Conservation (phyloP, 2,113 vertebrate genomes). For the Chiloscyllium plagiosum region DNA sequence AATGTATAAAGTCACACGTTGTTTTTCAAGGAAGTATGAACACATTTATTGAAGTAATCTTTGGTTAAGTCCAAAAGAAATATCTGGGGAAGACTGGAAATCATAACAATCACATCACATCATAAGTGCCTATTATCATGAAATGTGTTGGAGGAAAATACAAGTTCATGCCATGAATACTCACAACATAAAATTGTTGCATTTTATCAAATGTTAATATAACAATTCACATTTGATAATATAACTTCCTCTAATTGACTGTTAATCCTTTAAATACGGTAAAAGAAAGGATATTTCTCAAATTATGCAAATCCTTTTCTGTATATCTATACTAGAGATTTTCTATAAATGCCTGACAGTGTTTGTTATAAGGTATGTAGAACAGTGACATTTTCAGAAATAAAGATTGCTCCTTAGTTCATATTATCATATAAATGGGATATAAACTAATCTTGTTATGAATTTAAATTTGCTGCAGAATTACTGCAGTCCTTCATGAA, state of each 20-base stretch:
- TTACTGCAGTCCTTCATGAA: background rate
- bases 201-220: background rate
- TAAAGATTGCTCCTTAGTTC: background rate
- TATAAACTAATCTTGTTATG: conserved; percentile 6
- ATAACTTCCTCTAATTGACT: background rate
- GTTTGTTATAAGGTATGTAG: background rate
- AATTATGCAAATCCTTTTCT: conserved; percentile 3
- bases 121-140: background rate
- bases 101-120: background rate
- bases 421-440: conserved; percentile 11
- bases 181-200: background rate
- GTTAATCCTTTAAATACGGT: background rate
- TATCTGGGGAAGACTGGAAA: background rate
- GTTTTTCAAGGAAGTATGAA: background rate
- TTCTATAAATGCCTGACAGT: background rate
- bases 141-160: background rate
- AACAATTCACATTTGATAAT: background rate
- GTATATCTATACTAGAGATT: background rate
- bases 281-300: background rate
- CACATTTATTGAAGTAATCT: background rate
- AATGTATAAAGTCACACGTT: background rate
- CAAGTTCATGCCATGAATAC: background rate
- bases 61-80: background rate
- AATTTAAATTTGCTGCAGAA: background rate
- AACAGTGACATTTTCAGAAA: background rate